Evolutionary conservation across 2,113 vertebrate species (phyloP), one percentile per base, ranked within the genome.

Genomic region (Empidonax traillii): DNA sequence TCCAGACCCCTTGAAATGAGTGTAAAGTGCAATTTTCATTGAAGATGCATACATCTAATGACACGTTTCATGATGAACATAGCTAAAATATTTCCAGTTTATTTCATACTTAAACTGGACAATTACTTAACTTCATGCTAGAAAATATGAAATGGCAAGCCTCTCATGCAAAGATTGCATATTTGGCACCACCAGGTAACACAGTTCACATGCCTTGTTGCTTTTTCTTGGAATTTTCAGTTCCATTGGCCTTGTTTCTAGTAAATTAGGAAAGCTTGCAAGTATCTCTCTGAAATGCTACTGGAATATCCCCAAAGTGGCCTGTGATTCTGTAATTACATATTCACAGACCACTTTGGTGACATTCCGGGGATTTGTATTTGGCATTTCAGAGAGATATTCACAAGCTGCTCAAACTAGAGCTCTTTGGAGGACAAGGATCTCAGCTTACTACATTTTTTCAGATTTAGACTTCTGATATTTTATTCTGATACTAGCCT

Each of bases 261-360:
- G 49, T 85, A 95, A 93, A 89, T 94, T 88, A 92, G 84, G 94
- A 93, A 79, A 89, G 56, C 43, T 85, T 91, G 39, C 0, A 2
- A 85, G 31, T 81, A n/a, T 91, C 63, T 75, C 35, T 85, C 67
- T 59, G 20, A 91, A 92, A 58, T 67, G 65, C 61, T 19, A 56
- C 47, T 91, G 76, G 56, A 91, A 90, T 82, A 46, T 73, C 65
- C 74, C 58, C 77, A 91, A 63, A 92, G 44, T 49, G 18, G 25
- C 61, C 47, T 95, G 52, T 74, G 74, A 73, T 43, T 84, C 35
- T 84, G 49, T 71, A 79, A 91, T 95, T 92, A 76, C 33, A 76
- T 56, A 93, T 59, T 81, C 80, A 87, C 65, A 92, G 52, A 73
- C 39, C 25, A 46, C 51, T 92, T 33, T 87, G 65, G 61, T 61